Base-by-base conservation (phyloP, 2,797 vertebrate genomes). In the Carduelis carduelis region DNA sequence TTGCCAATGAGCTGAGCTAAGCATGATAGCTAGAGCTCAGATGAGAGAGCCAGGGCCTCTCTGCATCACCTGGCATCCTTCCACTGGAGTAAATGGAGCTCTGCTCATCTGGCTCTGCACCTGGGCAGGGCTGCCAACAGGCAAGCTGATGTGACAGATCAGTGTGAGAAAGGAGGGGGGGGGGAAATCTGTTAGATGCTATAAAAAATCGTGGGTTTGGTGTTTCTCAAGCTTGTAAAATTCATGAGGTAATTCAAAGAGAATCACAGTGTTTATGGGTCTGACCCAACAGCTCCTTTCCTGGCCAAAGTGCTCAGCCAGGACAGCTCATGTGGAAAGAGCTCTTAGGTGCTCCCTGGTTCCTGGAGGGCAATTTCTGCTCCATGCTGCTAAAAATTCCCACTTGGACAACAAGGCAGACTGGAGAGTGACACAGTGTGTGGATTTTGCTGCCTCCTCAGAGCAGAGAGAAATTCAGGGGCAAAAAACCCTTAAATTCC, bases 21-120 rank as follows among this genome's bases (percentile, higher is more conserved):
- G 85, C 71, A 43, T 10, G 52, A 30, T 4, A 71, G 34, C 64
- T 82, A 4, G 56, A 75, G 57, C 83, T 89, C 43, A 49, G 53
- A 81, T 41, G 27, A 57, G 61, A 76, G 61, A 91, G 65, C 35
- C 82, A 70, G 63, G 43, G 65, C 93, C 87, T 74, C 5, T 1
- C 82, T 91, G 85, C 30, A 27, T 85, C 83, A 34, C 77, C 68
- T 93, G 94, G 95, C 89, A 66, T 15, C 77, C 30, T 66, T 72
- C 93, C 93, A 61, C 71, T 7, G 37, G 27, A 89, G 66, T 39
- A 78, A 89, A 76, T 32, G 61, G 46, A 94, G 66, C 19, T 95
- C 78, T 91, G 93, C 93, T 96, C 90, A 28, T 41, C 59, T 90
- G 83, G 74, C 87, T 81, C 63, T 4, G 0, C 1, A 66, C 34